Base-by-base conservation (phyloP, 1,140 invertebrate genomes). In the Coboldia fuscipes region DNA sequence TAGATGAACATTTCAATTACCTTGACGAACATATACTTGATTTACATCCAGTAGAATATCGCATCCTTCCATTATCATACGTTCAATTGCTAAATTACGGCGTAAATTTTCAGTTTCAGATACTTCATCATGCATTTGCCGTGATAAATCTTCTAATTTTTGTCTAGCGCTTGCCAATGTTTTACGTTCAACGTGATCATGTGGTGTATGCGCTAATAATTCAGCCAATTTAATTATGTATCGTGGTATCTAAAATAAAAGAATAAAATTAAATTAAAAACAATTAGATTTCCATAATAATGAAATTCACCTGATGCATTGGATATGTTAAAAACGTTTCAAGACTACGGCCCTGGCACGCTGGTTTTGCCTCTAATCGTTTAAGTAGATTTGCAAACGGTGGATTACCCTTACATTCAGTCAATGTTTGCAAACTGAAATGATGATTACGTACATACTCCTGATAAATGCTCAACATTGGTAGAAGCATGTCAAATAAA, bases 41-140 rank as follows among this genome's bases (percentile, higher is more conserved):
- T 90, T 92, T 12, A 90, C 85, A 48, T 94, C 86, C 19, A 94
- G 60, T 28, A 93, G 61, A 44, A 93, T 89, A 54, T 93, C 86
- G 59, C 86, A 94, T 3, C 86, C 86, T 56, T 92, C 86, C 1
- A 89, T 75, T 32, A 94, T 93, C 83, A 93, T 92, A 36, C 88
- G 61, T 58, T 94, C 86, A 13, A 92, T 83, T 0, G 85, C 81
- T 39, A 94, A 58, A 51, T 93, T 93, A 52, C 92, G 92, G 13
- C 88, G 57, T 28, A 93, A 67, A 58, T 92, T 92, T 57, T 93
- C 88, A 0, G 88, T 94, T 54, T 92, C 86, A 46, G 83, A 89
- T 4, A 79, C 77, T 67, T 88, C 81, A 41, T 88, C 80, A 43
- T 85, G 81, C 65, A 68, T 68, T 42, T 66, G 64, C 14, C 83